Conservation (phyloP, 1,140 invertebrate species). For the Ips typographus region DNA sequence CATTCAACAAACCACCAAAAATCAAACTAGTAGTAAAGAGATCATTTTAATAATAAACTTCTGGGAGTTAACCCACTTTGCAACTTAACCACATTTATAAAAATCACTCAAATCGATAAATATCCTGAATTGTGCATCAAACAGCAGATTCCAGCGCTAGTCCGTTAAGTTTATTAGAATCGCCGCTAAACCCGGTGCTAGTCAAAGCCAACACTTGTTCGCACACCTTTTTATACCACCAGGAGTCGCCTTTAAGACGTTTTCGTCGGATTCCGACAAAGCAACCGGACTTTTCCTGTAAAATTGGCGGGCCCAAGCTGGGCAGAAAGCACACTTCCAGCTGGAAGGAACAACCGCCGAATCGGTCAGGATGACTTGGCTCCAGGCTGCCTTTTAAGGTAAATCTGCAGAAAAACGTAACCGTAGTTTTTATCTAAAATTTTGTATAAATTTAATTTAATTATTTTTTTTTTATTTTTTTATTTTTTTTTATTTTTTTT, state of each 20-base stretch:
- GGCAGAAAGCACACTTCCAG: slow-evolving; percentile 75
- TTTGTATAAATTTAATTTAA: no score
- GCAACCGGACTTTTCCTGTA: slow-evolving; percentile 29
- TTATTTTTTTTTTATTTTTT: no score
- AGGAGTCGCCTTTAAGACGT: slow-evolving; percentile 78
- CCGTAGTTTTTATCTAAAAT: not conserved
- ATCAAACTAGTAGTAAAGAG: no score
- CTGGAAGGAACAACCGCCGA: slow-evolving; percentile 70
- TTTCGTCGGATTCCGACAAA: slow-evolving; percentile 75
- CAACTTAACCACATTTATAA: no score
- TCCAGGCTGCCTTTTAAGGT: slow-evolving; percentile 64
- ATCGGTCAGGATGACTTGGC: slow-evolving; percentile 40
- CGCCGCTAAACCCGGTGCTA: slow-evolving; percentile 49
- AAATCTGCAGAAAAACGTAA: slow-evolving; percentile 57
- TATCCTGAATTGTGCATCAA: no score
- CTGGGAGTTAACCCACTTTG: no score
- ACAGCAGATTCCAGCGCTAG: slow-evolving; percentile 17
- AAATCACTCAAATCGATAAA: no score
- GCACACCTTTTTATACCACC: slow-evolving; percentile 85
- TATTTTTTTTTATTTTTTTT: no score
- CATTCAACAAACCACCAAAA: no score
- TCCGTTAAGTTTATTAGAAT: not conserved
- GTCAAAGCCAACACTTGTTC: slow-evolving; percentile 75
- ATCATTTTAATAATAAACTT: no score
- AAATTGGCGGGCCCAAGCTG: slow-evolving; percentile 42